Evolutionary conservation across 2,797 vertebrate genomes (phyloP).

Genomic region (Varecia variegata): DNA sequence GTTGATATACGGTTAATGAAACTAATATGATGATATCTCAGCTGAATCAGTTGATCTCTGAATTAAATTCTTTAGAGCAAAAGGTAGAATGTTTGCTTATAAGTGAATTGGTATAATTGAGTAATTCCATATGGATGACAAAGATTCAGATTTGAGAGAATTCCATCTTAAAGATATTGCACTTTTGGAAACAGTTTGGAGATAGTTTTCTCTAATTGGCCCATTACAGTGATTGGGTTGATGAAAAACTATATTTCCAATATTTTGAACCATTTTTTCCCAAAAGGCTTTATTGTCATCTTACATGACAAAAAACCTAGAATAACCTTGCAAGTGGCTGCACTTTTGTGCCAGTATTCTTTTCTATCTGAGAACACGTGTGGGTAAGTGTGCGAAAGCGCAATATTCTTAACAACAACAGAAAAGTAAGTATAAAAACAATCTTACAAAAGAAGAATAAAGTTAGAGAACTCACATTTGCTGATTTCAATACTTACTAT

Average conservation of each 20-base stretch:
- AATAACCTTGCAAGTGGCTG: not conserved
- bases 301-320: not conserved
- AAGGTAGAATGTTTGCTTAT: not conserved
- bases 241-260: not conserved
- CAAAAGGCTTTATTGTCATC: not conserved
- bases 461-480: not conserved
- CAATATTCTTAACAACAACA: not conserved
- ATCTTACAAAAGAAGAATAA: not conserved
- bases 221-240: not conserved
- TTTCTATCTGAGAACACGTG: not conserved
- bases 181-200: not conserved
- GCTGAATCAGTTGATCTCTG: not conserved
- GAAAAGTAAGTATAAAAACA: not conserved
- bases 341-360: not conserved
- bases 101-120: not conserved
- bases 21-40: not conserved
- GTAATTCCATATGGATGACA: not conserved
- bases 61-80: not conserved
- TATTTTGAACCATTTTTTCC: constrained; percentile 7
- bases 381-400: not conserved
- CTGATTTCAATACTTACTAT: not conserved
- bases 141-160: not conserved
- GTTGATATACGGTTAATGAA: not conserved
- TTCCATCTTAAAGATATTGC: not conserved
- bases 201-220: not conserved